phyloP scores from a whole-genome alignment of 1,140 invertebrate genomes.

The Aleiodes sp. region DNA sequence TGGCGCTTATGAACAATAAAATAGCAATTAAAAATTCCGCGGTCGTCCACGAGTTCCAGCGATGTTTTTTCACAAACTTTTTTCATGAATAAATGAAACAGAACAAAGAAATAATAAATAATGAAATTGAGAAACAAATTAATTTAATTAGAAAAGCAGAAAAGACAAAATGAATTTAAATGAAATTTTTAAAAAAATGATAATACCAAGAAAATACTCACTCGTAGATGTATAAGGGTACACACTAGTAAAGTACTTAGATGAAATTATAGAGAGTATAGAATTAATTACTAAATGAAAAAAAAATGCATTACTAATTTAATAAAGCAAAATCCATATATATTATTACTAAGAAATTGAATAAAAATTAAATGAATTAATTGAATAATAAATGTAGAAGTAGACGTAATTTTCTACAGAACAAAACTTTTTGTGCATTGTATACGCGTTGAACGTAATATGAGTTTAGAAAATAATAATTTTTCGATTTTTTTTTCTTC shows the following conservation, averaged over 20 bases:
- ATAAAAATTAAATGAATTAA: conserved; percentile 9
- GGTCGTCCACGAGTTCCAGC: conserved; percentile 14
- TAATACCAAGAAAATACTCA: conserved; percentile 16
- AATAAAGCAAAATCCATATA: conserved; percentile 9
- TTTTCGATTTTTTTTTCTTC: too few species aligned
- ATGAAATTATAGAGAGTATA: conserved; percentile 3
- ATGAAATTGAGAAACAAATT: background rate
- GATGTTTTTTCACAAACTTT: conserved; percentile 1
- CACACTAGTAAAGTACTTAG: conserved; percentile 9
- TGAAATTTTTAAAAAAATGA: background rate
- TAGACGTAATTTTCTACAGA: conserved; percentile 23
- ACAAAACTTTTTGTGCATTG: conserved; percentile 23
- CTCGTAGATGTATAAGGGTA: conserved; percentile 8
- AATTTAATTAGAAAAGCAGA: background rate
- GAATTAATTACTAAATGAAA: background rate
- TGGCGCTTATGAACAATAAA: background rate
- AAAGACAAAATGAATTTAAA: background rate
- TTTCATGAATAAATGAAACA: background rate
- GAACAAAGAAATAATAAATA: background rate
- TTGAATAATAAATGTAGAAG: conserved; percentile 4
- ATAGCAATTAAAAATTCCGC: background rate
- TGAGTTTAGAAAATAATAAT: conserved; percentile 13
- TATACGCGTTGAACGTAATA: conserved; percentile 16
- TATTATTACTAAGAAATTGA: conserved; percentile 8
- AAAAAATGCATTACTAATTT: conserved; percentile 17